A percentile compares a stretch with the other conserved stretches of the same genome.
phyloP scores from a whole-genome alignment of 2,113 vertebrate genomes.

The Semnornis frantzii region DNA sequence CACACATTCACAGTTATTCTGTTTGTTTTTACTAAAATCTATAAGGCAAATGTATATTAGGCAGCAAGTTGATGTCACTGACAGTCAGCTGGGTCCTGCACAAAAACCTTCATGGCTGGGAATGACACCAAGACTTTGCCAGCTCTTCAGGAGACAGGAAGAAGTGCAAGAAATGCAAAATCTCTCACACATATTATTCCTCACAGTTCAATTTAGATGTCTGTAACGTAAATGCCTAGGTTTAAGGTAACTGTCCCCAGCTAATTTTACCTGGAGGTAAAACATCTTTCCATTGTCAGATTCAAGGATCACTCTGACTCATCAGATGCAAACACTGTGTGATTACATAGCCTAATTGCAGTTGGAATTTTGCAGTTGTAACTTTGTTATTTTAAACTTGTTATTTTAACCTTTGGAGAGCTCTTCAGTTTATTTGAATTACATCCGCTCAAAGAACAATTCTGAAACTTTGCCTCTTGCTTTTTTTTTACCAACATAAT shows the following conservation, averaged over 20 bases:
- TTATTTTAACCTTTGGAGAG: neutral
- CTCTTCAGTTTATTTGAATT: neutral
- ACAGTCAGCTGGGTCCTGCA: neutral
- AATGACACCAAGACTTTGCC: neutral
- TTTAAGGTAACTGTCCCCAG: neutral
- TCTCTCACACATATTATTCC: neutral
- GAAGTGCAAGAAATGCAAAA: neutral
- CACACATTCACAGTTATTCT: neutral
- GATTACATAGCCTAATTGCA: slow-evolving; percentile 16
- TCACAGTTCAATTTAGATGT: neutral
- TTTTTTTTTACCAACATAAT: slow-evolving; percentile 27
- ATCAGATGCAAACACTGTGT: neutral
- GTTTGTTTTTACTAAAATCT: neutral
- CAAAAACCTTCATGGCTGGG: neutral
- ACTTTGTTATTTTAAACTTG: slow-evolving; percentile 28
- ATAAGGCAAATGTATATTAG: neutral
- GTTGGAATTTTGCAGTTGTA: neutral
- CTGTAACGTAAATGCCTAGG: neutral
- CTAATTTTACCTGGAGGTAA: neutral
- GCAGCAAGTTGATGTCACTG: neutral
- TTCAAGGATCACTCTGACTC: slow-evolving; percentile 18
- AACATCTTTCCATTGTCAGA: neutral
- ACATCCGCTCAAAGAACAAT: neutral
- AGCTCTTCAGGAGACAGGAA: neutral
- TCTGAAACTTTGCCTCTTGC: neutral